Evolutionary conservation across 1,140 invertebrate species (phyloP).

Genomic region (Lordiphosa collinella): DNA sequence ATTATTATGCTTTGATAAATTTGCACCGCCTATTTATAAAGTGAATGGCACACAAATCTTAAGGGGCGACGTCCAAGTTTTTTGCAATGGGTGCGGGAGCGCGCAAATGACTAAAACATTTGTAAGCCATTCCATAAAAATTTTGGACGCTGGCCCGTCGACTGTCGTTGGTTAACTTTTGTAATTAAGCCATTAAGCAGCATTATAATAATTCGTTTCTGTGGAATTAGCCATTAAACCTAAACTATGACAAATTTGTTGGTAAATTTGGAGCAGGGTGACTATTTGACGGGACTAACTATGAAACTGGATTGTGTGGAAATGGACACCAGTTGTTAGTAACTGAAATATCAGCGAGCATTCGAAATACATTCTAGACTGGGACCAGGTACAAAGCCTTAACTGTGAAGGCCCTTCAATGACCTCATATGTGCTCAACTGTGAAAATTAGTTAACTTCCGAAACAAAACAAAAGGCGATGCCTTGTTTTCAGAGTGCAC

Average conservation of each 20-base stretch:
- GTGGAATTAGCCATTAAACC: slow-evolving; percentile 46
- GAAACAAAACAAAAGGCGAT: slow-evolving; percentile 21
- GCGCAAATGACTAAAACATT: slow-evolving; percentile 43
- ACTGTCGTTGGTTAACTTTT: slow-evolving; percentile 23
- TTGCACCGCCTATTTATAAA: slow-evolving; percentile 29
- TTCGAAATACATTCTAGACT: background rate
- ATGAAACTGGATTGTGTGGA: slow-evolving; percentile 3
- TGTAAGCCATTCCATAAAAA: slow-evolving; percentile 33
- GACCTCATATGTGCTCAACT: slow-evolving; percentile 37
- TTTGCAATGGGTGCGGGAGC: slow-evolving; percentile 13
- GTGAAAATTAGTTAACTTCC: slow-evolving; percentile 36
- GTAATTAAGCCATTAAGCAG: slow-evolving; percentile 51
- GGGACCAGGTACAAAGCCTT: background rate
- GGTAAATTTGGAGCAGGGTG: background rate
- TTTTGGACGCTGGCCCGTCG: slow-evolving; percentile 10
- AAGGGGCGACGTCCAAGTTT: slow-evolving; percentile 16
- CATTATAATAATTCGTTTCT: slow-evolving; percentile 53
- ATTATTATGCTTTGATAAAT: slow-evolving; percentile 32
- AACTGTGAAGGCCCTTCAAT: slow-evolving; percentile 24
- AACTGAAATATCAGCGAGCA: background rate
- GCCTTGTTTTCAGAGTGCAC: slow-evolving; percentile 4
- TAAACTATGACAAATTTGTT: slow-evolving; percentile 29
- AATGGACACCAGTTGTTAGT: slow-evolving; percentile 9
- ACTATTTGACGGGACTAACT: background rate
- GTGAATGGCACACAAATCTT: slow-evolving; percentile 33